phyloP scores from a whole-genome alignment of 2,888 invertebrate species.

The Pollenia griseotomentosa region DNA sequence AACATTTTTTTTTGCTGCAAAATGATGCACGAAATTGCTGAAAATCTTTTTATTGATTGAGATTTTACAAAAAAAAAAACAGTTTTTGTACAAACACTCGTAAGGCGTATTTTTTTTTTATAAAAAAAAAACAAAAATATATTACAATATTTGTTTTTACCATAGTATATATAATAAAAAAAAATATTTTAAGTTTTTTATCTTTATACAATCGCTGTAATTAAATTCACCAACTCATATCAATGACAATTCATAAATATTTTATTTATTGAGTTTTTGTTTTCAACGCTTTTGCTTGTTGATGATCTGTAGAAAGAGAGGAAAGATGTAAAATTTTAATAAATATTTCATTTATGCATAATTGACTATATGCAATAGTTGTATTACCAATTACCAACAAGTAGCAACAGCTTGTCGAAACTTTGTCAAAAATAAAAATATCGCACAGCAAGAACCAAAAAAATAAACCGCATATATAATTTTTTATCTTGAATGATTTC shows the following conservation, averaged over 20 bases:
- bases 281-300: not conserved
- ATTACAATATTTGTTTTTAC: not conserved
- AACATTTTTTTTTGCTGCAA: slow-evolving; percentile 52
- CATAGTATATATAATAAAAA: not conserved
- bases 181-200: not conserved
- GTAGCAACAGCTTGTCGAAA: too few species aligned
- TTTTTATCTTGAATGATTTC: too few species aligned
- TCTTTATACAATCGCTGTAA: not conserved
- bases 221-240: slow-evolving; percentile 16
- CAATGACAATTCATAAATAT: slow-evolving; percentile 15
- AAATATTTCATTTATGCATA: slow-evolving; percentile 9
- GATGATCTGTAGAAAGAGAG: not conserved
- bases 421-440: too few species aligned
- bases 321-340: not conserved
- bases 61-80: not conserved
- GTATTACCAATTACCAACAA: not conserved
- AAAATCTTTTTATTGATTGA: slow-evolving; percentile 37
- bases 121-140: not conserved
- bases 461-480: too few species aligned
- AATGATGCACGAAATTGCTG: slow-evolving; percentile 25
- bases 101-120: not conserved
- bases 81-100: slow-evolving; percentile 1
- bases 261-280: not conserved
- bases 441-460: too few species aligned
- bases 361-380: not conserved